Evolutionary conservation across 2,888 invertebrate genomes (phyloP).

Genomic region (Polymixis lichenea): DNA sequence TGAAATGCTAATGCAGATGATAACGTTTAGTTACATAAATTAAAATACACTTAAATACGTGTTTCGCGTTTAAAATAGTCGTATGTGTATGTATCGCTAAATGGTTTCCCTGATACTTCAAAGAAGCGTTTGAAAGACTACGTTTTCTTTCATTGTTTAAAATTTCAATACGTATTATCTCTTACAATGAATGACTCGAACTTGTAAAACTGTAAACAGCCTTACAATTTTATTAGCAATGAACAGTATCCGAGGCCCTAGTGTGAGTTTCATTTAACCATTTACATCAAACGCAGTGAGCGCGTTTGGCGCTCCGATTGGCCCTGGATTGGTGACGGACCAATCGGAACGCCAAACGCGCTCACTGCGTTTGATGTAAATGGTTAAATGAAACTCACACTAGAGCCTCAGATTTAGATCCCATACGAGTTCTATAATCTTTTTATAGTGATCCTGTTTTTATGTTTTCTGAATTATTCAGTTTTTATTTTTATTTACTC

Average conservation of each 20-base stretch:
- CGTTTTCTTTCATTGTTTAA: slow-evolving; percentile 8
- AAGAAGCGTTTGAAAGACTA: background rate
- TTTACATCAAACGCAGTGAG: too few species aligned
- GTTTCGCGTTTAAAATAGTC: slow-evolving; percentile 34
- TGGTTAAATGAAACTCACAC: too few species aligned
- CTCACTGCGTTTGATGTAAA: too few species aligned
- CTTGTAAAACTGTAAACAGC: background rate
- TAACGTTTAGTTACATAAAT: slow-evolving; percentile 50
- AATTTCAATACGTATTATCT: background rate
- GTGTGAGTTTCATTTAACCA: too few species aligned
- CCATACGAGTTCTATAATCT: background rate
- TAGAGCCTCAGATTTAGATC: background rate
- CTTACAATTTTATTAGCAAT: background rate
- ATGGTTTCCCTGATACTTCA: background rate
- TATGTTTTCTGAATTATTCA: too few species aligned
- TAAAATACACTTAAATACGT: slow-evolving; percentile 32
- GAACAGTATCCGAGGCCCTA: too few species aligned
- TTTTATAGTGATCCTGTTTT: background rate
- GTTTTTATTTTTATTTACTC: too few species aligned
- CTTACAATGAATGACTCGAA: background rate
- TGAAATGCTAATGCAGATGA: slow-evolving; percentile 51
- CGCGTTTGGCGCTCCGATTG: too few species aligned
- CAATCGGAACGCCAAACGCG: too few species aligned
- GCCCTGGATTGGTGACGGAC: too few species aligned
- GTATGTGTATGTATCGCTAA: slow-evolving; percentile 15